Evolutionary conservation across 2,888 invertebrate genomes (phyloP).

Genomic region (Eulithis prunata): DNA sequence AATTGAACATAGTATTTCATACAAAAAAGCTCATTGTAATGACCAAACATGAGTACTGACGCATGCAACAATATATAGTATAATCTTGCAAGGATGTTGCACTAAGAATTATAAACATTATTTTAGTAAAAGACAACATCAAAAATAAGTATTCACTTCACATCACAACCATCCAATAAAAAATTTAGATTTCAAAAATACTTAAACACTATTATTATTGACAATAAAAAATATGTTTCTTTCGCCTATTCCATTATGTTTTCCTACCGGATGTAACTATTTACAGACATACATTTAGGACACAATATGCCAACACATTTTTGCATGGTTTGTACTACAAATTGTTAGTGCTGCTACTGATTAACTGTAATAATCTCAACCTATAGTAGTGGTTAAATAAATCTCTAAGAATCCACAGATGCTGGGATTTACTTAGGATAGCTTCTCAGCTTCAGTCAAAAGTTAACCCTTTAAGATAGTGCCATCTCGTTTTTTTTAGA

Average conservation of each 20-base stretch:
- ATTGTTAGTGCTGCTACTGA: conserved; percentile 22
- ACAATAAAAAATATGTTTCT: conserved; percentile 54
- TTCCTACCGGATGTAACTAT: conserved; percentile 62
- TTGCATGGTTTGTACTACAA: neutral
- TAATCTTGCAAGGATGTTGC: conserved; percentile 5
- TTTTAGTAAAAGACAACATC: conserved; percentile 31
- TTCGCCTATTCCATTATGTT: conserved; percentile 46
- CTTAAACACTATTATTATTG: conserved; percentile 50
- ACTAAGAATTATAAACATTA: conserved; percentile 10
- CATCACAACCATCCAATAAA: conserved; percentile 79
- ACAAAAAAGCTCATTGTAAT: neutral
- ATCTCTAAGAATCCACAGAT: too few relatives aligned
- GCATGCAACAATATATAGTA: neutral
- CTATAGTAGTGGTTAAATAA: conserved; percentile 23
- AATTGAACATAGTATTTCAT: neutral
- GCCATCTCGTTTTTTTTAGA: too few relatives aligned
- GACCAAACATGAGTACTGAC: neutral
- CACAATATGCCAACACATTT: conserved; percentile 23
- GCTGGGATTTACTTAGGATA: too few relatives aligned
- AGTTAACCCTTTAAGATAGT: too few relatives aligned
- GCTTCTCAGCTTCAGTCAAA: too few relatives aligned
- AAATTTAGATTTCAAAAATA: conserved; percentile 63
- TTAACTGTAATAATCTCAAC: conserved; percentile 19
- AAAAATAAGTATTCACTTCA: conserved; percentile 55
- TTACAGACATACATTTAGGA: conserved; percentile 42